These are phyloP conservation scores for Lerema accius DNA, from an alignment of 1,140 invertebrate genomes.

Conservation along the genomic window DNA sequence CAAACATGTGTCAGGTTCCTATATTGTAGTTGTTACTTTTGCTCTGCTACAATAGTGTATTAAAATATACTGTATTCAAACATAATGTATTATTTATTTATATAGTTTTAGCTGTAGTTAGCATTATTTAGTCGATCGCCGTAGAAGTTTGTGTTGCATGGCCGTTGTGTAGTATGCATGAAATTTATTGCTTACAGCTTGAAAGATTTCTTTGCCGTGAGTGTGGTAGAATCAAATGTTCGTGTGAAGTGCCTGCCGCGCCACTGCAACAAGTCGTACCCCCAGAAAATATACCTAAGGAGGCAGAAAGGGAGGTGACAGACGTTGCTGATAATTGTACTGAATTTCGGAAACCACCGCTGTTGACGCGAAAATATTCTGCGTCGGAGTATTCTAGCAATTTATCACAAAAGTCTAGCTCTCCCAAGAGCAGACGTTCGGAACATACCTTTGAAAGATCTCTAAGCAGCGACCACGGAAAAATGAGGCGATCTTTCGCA, in stretches of 20 bases:
- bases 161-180: constrained; percentile 75
- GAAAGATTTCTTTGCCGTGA: constrained; percentile 84
- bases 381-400: constrained; percentile 48
- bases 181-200: constrained; percentile 84
- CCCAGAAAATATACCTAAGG: constrained; percentile 19
- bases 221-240: constrained; percentile 84
- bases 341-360: constrained; percentile 54
- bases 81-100: constrained; percentile 4
- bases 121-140: constrained; percentile 21
- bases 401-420: constrained; percentile 39
- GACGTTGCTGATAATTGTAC: constrained; percentile 40
- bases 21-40: too few species aligned
- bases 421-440: constrained; percentile 46
- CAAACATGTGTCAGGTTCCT: background rate
- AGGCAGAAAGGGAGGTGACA: constrained; percentile 27
- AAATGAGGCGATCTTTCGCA: constrained; percentile 70
- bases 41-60: too few species aligned
- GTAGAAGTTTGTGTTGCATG: constrained; percentile 48
- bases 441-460: constrained; percentile 62
- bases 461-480: constrained; percentile 57
- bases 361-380: constrained; percentile 50
- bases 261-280: constrained; percentile 32
- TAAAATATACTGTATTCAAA: background rate
- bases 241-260: constrained; percentile 63
- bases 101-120: constrained; percentile 25